Evolutionary conservation across 2,888 invertebrate species (phyloP), one percentile per base, ranked within the genome.

Genomic region (Stenolophus ochropezus): DNA sequence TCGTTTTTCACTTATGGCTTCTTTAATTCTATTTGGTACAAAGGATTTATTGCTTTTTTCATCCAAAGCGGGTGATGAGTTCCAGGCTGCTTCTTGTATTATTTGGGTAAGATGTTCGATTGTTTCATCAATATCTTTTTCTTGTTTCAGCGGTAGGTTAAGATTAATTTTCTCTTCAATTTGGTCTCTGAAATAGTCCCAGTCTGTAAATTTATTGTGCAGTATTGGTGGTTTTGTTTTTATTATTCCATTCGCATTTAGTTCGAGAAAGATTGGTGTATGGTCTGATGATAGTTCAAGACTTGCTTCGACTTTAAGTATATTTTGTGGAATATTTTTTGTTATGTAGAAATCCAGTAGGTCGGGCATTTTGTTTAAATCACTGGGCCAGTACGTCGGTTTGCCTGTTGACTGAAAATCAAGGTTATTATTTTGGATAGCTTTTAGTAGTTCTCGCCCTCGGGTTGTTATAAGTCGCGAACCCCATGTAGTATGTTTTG

Each of bases 231-330:
- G 78, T 74, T 42, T 73, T 25, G 20, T 65, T 23, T 77, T 25
- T 79, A 73, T 83, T 4, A 71, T 23, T 16, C 81, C 81, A 18
- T 80, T 49, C 53, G 51, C 33, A 47, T 74, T 82, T n/a, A 83
- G n/a, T 18, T 79, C 83, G 5, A 84, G 25, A n/a, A 84, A 33
- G 2, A 85, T 77, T 5, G 85, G 83, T n/a, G 83, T 82, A 27
- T 85, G 84, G 53, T 51, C 53, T 16, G 53, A 51, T 16, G 27
- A 5, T 27, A 27, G 27, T 5, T 27, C 27, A 27, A 27, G 27
- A 27, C 27, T 27, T 27, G 27, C 27, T 27, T 27, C 5, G 27
- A 27, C 27, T 27, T 27, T 3, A 4, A 27, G 8, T 33, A 8
- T 33, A 33, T 33, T 33, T 33, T 33, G 33, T 33, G 2, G 33